These are phyloP conservation scores for Rhorus exstirpatorius DNA, from an alignment of 2,888 invertebrate genomes.

Conservation along the genomic window DNA sequence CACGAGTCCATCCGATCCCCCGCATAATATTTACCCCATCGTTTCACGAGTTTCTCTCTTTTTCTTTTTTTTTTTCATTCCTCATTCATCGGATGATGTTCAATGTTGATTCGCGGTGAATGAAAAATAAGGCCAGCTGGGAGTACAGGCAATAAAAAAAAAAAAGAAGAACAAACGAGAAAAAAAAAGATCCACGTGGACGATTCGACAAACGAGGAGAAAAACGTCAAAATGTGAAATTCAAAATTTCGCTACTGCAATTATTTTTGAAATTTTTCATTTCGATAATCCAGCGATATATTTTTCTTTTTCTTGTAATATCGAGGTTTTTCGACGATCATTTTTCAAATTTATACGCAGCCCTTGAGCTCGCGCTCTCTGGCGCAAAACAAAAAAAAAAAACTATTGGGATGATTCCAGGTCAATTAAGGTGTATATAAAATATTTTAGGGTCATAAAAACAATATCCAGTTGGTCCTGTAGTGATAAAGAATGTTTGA, in stretches of 20 bases:
- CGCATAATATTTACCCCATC: constrained; percentile 46
- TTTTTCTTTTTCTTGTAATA: background rate
- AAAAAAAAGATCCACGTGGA: constrained; percentile 30
- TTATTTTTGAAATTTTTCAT: background rate
- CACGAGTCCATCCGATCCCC: constrained; percentile 18
- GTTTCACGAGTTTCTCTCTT: constrained; percentile 52
- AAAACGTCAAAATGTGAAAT: background rate
- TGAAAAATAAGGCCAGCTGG: constrained; percentile 55
- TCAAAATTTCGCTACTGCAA: background rate
- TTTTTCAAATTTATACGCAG: no score
- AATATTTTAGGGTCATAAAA: no score
- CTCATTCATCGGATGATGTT: constrained; percentile 39
- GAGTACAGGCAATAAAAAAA: constrained; percentile 20
- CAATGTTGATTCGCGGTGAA: constrained; percentile 25
- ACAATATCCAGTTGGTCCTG: no score
- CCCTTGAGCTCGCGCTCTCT: no score
- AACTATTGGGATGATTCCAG: no score
- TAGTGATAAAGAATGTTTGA: no score
- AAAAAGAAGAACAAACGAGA: no score
- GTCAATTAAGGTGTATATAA: no score
- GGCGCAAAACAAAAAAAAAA: no score
- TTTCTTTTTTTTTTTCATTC: background rate
- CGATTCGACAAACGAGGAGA: background rate
- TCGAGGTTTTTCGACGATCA: no score
- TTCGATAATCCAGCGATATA: background rate